A percentile compares a stretch with the other conserved stretches of the same genome.
Conservation (phyloP, 2,113 vertebrate species). For the Redunca redunca region DNA sequence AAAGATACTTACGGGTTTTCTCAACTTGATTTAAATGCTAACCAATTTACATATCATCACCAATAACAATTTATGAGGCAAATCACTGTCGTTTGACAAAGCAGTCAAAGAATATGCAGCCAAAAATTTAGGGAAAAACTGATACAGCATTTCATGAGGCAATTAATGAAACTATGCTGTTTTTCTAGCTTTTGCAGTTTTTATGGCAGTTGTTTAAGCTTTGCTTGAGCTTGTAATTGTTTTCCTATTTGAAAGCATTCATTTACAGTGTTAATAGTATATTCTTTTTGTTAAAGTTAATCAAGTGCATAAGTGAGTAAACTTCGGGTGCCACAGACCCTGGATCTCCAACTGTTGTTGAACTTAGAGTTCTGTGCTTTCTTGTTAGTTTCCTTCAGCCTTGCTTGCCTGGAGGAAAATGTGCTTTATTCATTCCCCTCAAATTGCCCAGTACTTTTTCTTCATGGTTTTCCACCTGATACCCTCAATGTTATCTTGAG, state of each 20-base stretch:
- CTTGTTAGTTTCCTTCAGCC: background rate
- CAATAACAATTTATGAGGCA: background rate
- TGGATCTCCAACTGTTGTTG: background rate
- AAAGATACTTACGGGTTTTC: background rate
- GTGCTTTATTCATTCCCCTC: background rate
- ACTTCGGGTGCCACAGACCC: background rate
- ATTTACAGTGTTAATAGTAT: background rate
- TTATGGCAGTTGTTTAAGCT: background rate
- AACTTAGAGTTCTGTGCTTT: background rate
- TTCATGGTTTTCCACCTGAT: no score
- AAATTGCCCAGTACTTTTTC: background rate
- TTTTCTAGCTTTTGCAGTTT: background rate
- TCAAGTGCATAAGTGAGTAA: background rate
- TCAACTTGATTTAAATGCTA: background rate
- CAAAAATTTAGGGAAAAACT: background rate
- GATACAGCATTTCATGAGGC: background rate
- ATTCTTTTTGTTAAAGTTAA: background rate
- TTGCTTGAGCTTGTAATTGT: background rate
- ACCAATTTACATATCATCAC: background rate
- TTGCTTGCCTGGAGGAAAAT: background rate
- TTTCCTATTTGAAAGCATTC: background rate
- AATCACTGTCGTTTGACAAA: background rate
- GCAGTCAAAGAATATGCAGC: background rate
- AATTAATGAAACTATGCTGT: background rate
- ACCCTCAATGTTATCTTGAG: background rate